Conservation (phyloP, 2,113 vertebrate genomes). For the Podarcis muralis region DNA sequence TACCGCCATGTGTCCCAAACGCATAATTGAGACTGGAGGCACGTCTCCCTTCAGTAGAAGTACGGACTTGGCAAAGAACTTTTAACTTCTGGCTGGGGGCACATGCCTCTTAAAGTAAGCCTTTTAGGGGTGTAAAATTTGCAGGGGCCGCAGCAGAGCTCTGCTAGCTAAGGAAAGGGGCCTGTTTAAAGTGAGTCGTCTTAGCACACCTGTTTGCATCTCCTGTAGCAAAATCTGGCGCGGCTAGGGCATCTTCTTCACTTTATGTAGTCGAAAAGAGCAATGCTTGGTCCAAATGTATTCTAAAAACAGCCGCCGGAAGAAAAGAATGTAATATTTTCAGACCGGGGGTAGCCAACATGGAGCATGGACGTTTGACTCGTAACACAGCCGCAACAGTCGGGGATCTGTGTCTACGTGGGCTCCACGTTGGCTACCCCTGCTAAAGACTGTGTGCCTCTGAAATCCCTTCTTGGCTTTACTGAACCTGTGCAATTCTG, state of each 20-base stretch:
- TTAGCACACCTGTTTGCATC: not conserved
- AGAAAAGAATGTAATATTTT: not conserved
- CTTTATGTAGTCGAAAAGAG: not conserved
- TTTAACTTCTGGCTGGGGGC: not conserved
- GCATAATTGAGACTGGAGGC: no score
- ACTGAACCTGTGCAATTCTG: not conserved
- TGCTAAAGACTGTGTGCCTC: not conserved
- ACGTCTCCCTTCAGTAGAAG: no score
- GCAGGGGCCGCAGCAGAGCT: not conserved
- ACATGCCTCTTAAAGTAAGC: no score
- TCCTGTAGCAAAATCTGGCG: not conserved
- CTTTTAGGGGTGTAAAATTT: no score
- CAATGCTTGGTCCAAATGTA: not conserved
- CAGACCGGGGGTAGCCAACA: no score
- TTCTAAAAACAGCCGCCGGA: not conserved
- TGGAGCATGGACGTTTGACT: no score
- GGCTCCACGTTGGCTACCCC: not conserved
- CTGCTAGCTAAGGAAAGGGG: not conserved
- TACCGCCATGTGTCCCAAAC: no score
- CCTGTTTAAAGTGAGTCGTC: not conserved
- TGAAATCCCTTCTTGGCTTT: not conserved
- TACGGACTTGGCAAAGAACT: no score
- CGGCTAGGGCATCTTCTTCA: not conserved
- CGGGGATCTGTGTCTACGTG: no score
- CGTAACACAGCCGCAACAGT: no score